Evolutionary conservation across 2,797 vertebrate genomes (phyloP).

Genomic region (Fringilla coelebs): DNA sequence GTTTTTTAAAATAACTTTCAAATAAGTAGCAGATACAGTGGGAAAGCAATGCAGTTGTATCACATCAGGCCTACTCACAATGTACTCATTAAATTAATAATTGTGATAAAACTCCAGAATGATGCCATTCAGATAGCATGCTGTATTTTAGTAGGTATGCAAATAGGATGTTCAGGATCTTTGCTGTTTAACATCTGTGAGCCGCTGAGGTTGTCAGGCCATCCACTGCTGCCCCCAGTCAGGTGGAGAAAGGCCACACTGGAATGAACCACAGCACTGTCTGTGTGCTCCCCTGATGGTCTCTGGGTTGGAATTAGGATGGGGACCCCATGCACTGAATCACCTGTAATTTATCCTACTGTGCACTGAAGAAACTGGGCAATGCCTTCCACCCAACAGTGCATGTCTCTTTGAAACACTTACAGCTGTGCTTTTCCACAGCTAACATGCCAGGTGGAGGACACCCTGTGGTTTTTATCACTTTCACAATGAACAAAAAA

Average conservation of each 20-base stretch:
- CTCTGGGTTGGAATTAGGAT: neutral
- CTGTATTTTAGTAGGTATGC: slow-evolving; percentile 21
- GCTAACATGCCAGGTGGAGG: neutral
- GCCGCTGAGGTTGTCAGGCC: neutral
- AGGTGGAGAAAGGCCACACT: neutral
- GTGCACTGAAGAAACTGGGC: neutral
- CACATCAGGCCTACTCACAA: slow-evolving; percentile 1
- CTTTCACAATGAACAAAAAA: neutral
- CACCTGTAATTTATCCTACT: slow-evolving; percentile 1
- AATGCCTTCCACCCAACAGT: neutral
- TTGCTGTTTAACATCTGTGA: slow-evolving; percentile 24
- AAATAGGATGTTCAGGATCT: neutral
- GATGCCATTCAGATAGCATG: neutral
- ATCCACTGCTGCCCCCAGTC: neutral
- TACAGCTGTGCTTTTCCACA: fast-evolving
- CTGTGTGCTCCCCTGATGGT: neutral
- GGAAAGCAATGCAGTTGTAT: neutral
- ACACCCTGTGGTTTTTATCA: neutral
- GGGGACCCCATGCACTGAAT: neutral
- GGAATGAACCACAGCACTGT: neutral
- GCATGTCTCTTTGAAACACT: neutral
- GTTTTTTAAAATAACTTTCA: slow-evolving; percentile 35
- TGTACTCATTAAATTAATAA: slow-evolving; percentile 30
- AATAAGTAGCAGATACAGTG: slow-evolving; percentile 9
- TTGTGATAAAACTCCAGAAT: slow-evolving; percentile 2